Evolutionary conservation across 2,888 invertebrate species (phyloP).

Genomic region (Aromia moschata): DNA sequence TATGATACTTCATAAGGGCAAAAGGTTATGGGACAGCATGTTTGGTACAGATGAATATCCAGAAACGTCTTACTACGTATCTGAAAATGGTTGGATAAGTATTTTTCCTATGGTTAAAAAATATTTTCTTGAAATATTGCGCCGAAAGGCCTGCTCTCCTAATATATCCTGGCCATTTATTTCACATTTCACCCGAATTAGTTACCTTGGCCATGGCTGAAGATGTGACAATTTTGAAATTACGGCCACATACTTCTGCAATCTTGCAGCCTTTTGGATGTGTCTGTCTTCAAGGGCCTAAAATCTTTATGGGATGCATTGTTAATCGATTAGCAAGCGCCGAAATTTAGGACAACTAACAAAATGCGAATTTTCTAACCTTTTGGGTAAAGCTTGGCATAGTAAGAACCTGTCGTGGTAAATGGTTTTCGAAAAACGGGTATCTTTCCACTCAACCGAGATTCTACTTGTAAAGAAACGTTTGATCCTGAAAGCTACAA

Average conservation of each 20-base stretch:
- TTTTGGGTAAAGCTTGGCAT: conserved; percentile 13
- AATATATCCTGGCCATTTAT: conserved; percentile 10
- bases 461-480: conserved; percentile 9
- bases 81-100: conserved; percentile 9
- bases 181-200: conserved; percentile 8
- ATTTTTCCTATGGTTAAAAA: conserved; percentile 12
- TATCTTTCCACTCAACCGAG: conserved; percentile 3
- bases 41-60: background rate
- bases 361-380: conserved; percentile 13
- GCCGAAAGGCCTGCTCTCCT: conserved; percentile 2
- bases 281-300: conserved; percentile 14
- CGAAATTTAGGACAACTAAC: conserved; percentile 10
- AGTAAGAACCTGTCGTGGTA: conserved; percentile 11
- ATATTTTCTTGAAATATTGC: conserved; percentile 5
- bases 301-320: conserved; percentile 7
- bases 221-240: conserved; percentile 14
- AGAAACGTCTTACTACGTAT: conserved; percentile 8
- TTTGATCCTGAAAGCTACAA: conserved; percentile 12
- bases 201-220: conserved; percentile 12
- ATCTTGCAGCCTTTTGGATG: conserved; percentile 16
- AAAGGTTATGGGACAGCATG: conserved; percentile 13
- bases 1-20: background rate
- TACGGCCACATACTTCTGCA: conserved; percentile 19
- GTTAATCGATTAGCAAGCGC: conserved; percentile 4
- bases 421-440: conserved; percentile 20